Percentiles rank a stretch among this genome's conserved stretches.
These are phyloP conservation scores for Bolborhynchus lineola DNA, from an alignment of 2,113 vertebrate genomes.

Conservation along the genomic window DNA sequence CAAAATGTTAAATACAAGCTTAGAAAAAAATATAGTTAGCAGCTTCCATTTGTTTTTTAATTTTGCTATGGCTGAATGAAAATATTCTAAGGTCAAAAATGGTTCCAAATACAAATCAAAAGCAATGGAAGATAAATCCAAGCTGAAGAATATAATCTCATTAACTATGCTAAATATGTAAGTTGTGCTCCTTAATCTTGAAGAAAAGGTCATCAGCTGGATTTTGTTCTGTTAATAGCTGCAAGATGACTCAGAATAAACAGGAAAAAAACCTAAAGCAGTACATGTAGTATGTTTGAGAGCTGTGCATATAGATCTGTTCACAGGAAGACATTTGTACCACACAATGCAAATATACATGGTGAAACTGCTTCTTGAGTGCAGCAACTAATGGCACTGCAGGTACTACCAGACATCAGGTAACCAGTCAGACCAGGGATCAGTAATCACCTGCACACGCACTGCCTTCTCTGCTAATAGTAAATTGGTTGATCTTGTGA, in stretches of 20 bases:
- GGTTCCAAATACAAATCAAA: not conserved
- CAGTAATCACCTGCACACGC: not conserved
- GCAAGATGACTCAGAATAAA: constrained; percentile 22
- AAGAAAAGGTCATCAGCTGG: not conserved
- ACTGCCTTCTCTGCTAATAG: not conserved
- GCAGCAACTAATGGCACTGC: not conserved
- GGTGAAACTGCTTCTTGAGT: not conserved
- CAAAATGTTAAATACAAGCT: not conserved
- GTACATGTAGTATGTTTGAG: not conserved
- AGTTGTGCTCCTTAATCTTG: not conserved
- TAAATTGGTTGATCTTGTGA: not conserved
- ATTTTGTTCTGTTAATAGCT: constrained; percentile 5
- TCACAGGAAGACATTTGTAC: not conserved
- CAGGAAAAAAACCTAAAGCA: not conserved
- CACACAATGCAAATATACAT: not conserved
- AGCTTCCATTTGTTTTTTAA: not conserved
- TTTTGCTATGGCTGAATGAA: not conserved
- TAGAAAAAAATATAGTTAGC: not conserved
- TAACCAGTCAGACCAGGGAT: not conserved
- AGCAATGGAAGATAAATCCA: not conserved
- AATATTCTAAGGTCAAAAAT: not conserved
- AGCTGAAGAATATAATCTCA: constrained; percentile 1
- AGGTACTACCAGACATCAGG: not conserved
- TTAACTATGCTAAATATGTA: not conserved
- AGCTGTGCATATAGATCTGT: not conserved